phyloP scores from a whole-genome alignment of 2,113 vertebrate genomes.

The Sceloporus undulatus region DNA sequence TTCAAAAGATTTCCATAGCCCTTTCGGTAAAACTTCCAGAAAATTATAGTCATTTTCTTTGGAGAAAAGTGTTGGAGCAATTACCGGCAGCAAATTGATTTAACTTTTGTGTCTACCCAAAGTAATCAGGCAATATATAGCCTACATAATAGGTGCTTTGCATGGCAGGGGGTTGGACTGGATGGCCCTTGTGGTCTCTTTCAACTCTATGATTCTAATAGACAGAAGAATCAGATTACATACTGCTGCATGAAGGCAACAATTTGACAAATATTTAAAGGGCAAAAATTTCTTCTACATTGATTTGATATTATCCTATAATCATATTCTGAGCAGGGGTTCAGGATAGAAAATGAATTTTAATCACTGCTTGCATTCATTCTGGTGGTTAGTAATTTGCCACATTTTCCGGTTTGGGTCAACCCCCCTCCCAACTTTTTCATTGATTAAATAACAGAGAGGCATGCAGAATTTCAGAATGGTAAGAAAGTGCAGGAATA shows the following conservation, averaged over 20 bases:
- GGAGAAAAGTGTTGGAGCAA: not conserved
- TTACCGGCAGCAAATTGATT: not conserved
- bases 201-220: no score
- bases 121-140: not conserved
- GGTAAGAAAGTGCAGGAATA: not conserved
- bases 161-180: no score
- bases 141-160: no score
- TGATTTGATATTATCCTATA: not conserved
- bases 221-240: not conserved
- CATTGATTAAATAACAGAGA: not conserved
- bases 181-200: no score
- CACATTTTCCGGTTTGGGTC: not conserved
- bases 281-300: not conserved
- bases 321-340: not conserved
- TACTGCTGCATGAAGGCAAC: slow-evolving; percentile 1
- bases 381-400: not conserved
- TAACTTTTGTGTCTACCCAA: not conserved
- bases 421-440: not conserved
- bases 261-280: not conserved
- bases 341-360: not conserved
- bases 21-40: not conserved
- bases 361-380: slow-evolving; percentile 9
- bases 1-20: no score
- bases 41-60: not conserved
- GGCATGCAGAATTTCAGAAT: not conserved